A percentile compares a stretch with the other conserved stretches of the same genome.
Conservation (phyloP, 2,888 invertebrate species). For the Synergus laeviventris region DNA sequence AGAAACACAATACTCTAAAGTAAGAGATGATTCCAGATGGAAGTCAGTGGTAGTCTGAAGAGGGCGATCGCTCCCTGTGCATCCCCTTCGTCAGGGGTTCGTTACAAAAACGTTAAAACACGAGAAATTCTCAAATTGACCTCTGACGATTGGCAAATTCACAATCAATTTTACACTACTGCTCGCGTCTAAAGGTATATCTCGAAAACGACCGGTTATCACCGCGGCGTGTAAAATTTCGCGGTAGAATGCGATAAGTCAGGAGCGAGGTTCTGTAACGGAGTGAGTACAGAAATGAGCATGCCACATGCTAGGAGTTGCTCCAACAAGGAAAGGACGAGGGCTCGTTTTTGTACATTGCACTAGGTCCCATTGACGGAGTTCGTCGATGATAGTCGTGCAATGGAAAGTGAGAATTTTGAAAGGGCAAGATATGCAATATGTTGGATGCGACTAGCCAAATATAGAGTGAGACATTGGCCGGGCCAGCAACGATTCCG, state of each 20-base stretch:
- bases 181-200: not conserved
- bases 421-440: slow-evolving; percentile 67
- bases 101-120: not conserved
- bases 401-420: slow-evolving; percentile 62
- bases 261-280: slow-evolving; percentile 25
- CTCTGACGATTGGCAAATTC: slow-evolving; percentile 8
- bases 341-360: slow-evolving; percentile 57
- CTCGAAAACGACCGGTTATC: not conserved
- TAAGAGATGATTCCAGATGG: slow-evolving; percentile 16
- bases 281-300: slow-evolving; percentile 29
- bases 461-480: slow-evolving; percentile 74
- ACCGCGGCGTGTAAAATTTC: not conserved
- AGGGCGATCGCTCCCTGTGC: slow-evolving; percentile 14
- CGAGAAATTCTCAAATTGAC: not conserved
- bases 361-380: slow-evolving; percentile 59
- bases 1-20: slow-evolving; percentile 26
- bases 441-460: slow-evolving; percentile 75
- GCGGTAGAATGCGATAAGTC: slow-evolving; percentile 26
- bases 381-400: slow-evolving; percentile 56
- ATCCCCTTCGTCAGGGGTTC: slow-evolving; percentile 14
- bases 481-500: slow-evolving; percentile 68
- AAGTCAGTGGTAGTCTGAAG: slow-evolving; percentile 15
- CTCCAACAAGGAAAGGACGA: slow-evolving; percentile 54
- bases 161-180: slow-evolving; percentile 2
- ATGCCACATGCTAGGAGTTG: slow-evolving; percentile 59